phyloP scores from a whole-genome alignment of 2,113 vertebrate genomes.

The Pelecanoides urinatrix region DNA sequence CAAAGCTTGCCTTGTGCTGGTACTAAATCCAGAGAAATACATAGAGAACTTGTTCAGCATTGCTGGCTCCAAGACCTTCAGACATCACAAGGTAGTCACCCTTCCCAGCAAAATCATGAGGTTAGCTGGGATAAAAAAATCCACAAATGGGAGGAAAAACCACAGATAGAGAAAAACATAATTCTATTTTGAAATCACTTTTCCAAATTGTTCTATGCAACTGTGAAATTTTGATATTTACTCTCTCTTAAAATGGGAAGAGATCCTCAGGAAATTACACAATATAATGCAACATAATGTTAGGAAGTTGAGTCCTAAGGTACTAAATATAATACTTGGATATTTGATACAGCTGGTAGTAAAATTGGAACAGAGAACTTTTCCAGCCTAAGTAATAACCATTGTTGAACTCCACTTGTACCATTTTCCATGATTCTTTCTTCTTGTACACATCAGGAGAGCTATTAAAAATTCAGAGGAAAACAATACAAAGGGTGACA shows the following conservation, averaged over 20 bases:
- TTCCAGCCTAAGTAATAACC: neutral
- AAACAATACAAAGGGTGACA: neutral
- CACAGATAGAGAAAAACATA: neutral
- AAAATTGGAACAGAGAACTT: neutral
- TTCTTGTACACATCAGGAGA: neutral
- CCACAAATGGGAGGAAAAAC: neutral
- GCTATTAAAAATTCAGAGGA: neutral
- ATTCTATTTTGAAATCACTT: neutral
- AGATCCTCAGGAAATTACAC: neutral
- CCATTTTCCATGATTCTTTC: neutral
- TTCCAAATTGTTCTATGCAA: neutral
- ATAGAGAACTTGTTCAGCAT: neutral
- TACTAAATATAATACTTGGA: neutral
- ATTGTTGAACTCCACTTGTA: neutral
- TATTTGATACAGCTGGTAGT: neutral
- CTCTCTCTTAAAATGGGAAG: neutral
- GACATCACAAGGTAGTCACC: neutral
- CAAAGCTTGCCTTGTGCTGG: neutral
- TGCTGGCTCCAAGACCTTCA: neutral
- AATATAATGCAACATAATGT: neutral
- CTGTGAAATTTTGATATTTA: neutral
- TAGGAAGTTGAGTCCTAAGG: neutral
- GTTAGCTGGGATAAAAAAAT: neutral
- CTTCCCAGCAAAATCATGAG: neutral
- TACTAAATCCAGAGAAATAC: neutral